Percentiles rank a stretch among this genome's conserved stretches.
phyloP scores from a whole-genome alignment of 2,888 invertebrate genomes.

The Trissonchulus latispiculum region DNA sequence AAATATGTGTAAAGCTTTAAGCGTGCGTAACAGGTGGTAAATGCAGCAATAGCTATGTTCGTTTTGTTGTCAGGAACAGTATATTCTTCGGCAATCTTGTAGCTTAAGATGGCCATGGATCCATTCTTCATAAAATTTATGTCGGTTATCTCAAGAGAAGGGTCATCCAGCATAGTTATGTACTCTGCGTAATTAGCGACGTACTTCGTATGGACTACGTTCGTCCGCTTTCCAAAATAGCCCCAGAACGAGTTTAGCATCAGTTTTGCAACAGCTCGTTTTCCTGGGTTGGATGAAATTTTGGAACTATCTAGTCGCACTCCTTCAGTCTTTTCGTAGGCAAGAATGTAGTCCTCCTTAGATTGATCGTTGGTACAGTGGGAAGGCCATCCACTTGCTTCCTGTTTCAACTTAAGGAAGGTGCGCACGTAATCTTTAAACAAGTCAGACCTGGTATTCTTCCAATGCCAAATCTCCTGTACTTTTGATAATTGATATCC shows the following conservation, averaged over 20 bases:
- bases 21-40: slow-evolving; percentile 42
- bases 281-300: neutral
- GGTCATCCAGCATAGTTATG: neutral
- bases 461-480: slow-evolving; percentile 6
- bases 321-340: neutral
- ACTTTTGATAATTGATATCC: neutral
- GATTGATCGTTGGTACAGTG: neutral
- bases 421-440: neutral
- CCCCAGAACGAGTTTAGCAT: slow-evolving; percentile 2
- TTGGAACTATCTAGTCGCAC: neutral
- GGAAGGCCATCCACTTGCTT: too few relatives aligned
- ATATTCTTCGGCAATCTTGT: neutral
- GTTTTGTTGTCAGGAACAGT: neutral
- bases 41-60: slow-evolving; percentile 42
- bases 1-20: too few relatives aligned
- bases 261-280: neutral
- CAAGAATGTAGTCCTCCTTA: neutral
- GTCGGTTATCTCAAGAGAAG: neutral
- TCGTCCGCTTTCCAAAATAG: neutral
- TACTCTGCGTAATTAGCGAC: too few relatives aligned
- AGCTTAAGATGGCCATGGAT: too few relatives aligned
- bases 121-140: neutral
- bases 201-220: too few relatives aligned
- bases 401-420: too few relatives aligned
- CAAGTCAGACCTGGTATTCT: neutral